phyloP scores from a whole-genome alignment of 2,113 vertebrate species.

The Oreochromis tanganicae region DNA sequence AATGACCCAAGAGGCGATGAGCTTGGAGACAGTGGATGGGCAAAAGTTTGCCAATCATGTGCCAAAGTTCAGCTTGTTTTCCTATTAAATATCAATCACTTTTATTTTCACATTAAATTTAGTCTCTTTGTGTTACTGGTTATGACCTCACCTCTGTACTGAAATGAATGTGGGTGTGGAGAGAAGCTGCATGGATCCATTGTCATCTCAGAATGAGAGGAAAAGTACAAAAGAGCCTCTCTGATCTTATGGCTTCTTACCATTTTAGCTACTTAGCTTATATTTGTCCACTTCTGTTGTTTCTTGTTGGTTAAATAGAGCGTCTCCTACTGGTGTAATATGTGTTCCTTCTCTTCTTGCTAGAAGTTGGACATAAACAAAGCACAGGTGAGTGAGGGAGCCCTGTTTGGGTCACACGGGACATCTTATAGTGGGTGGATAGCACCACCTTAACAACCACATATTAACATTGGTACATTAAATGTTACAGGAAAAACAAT shows the following conservation, averaged over 20 bases:
- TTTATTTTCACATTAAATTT: accelerated
- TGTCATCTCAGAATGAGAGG: background rate
- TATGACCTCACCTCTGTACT: background rate
- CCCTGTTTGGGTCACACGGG: background rate
- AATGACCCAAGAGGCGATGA: background rate
- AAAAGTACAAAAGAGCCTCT: background rate
- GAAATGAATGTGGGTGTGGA: background rate
- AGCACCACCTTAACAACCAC: background rate
- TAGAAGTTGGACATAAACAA: background rate
- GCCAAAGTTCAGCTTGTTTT: background rate
- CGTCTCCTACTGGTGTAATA: background rate
- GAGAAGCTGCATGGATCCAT: background rate
- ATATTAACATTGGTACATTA: background rate
- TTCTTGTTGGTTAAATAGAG: background rate
- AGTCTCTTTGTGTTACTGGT: background rate
- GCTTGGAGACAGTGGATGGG: background rate
- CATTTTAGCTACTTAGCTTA: background rate
- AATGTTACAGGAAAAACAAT: background rate
- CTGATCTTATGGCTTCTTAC: background rate
- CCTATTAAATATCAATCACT: background rate
- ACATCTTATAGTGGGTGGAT: background rate
- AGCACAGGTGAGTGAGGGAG: background rate
- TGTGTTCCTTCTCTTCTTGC: background rate
- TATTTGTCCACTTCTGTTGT: background rate
- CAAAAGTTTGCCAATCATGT: background rate